Conservation (phyloP, 2,113 vertebrate genomes). For the Erinaceus europaeus region DNA sequence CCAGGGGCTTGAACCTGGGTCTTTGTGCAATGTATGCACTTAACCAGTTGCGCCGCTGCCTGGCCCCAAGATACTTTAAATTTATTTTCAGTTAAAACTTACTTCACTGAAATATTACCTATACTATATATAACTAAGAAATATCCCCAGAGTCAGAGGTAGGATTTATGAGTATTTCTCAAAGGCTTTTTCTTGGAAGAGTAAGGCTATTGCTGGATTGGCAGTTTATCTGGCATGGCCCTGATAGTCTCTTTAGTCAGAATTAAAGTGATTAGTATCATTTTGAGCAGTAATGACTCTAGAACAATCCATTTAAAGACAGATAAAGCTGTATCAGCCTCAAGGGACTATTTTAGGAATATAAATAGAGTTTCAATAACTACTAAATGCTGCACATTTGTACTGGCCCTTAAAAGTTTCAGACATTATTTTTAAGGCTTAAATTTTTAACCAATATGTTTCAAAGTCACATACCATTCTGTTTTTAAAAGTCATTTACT, state of each 20-base stretch:
- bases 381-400: not conserved
- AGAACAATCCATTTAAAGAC: conserved; percentile 50
- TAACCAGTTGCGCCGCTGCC: too few relatives aligned
- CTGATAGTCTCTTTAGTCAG: conserved; percentile 51
- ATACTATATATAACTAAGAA: not conserved
- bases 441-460: not conserved
- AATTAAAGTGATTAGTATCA: conserved; percentile 59
- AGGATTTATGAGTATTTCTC: not conserved
- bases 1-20: too few relatives aligned
- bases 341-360: conserved; percentile 6
- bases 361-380: conserved; percentile 1
- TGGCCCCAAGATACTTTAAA: too few relatives aligned
- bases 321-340: not conserved
- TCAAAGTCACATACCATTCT: not conserved
- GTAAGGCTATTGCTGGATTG: conserved; percentile 25
- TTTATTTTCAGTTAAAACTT: too few relatives aligned
- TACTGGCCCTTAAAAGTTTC: not conserved
- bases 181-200: not conserved
- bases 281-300: conserved; percentile 20
- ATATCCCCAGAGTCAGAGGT: not conserved
- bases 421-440: not conserved
- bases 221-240: conserved; percentile 33
- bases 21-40: too few relatives aligned
- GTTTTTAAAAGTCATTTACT: conserved; percentile 32
- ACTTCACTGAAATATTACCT: too few relatives aligned